Base-by-base conservation (phyloP, 2,888 invertebrate genomes). In the Dicyrtoma fusca region DNA sequence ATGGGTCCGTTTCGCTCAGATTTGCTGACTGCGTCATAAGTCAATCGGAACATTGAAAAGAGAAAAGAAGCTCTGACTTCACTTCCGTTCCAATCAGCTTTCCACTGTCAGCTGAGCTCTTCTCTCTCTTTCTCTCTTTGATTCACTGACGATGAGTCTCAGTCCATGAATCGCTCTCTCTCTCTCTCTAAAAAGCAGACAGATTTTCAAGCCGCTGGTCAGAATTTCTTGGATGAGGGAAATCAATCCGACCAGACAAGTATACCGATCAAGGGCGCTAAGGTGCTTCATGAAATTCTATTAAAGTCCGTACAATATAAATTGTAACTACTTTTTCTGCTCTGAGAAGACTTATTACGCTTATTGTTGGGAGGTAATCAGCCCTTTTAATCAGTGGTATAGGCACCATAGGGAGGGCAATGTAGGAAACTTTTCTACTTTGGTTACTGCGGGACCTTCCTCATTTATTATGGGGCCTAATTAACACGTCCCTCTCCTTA, bases 41-140 rank as follows among this genome's bases (percentile, higher is more conserved):
- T 11, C 51, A 51, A 19, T 51, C 17, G 51, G 51, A 11, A n/a
- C 21, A 55, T 11, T 11, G 45, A 5, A 55, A 23, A 55, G 17
- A 55, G 51, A n/a, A 19, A n/a, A 55, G 23, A 55, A 55, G 4
- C 55, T 55, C 17, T 11, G 55, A 4, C 21, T 51, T 55, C 21
- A 19, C 21, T 55, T 55, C 55, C 55, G 55, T 55, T 55, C 55
- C 55, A 55, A 55, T 55, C 55, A 55, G 23, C 55, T 55, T 23
- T 55, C 23, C n/a, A 23, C 55, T 55, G 55, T 55, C 51, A 51
- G 11, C 17, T 19, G 17, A 6, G 6, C 11, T 55, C 23, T 55
- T 55, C 11, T 55, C 5, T n/a, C 21, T 55, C 23, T 6, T 6
- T n/a, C n/a, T 6, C 51, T n/a, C 8, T 51, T 19, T n/a, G n/a